phyloP scores from a whole-genome alignment of 2,797 vertebrate species.

The Acipenser oxyrinchus region DNA sequence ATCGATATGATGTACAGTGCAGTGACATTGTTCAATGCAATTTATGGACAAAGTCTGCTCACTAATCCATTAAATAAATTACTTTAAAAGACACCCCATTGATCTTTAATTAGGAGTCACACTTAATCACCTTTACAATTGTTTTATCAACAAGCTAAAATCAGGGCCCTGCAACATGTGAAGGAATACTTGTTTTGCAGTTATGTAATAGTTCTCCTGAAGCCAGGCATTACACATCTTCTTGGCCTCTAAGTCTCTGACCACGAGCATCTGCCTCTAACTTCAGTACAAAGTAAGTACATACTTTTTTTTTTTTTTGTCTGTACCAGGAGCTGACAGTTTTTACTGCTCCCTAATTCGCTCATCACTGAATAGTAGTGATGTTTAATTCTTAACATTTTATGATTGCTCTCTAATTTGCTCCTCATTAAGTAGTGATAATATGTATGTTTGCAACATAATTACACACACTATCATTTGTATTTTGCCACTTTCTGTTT shows the following conservation, averaged over 20 bases:
- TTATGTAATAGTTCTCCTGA: background rate
- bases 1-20: slow-evolving; percentile 42
- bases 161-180: background rate
- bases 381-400: too few species aligned
- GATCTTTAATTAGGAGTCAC: slow-evolving; percentile 52
- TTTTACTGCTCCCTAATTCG: too few species aligned
- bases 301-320: too few species aligned
- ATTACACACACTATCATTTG: too few species aligned
- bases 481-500: too few species aligned
- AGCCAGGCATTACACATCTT: background rate
- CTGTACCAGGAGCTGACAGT: too few species aligned
- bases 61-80: slow-evolving; percentile 57
- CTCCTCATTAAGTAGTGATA: too few species aligned
- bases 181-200: background rate
- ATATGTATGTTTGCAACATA: too few species aligned
- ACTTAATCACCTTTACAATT: slow-evolving; percentile 34
- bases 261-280: background rate
- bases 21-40: slow-evolving; percentile 40
- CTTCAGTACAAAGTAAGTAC: too few species aligned
- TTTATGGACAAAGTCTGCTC: slow-evolving; percentile 45
- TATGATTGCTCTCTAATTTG: too few species aligned
- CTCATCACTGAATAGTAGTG: too few species aligned
- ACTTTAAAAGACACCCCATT: slow-evolving; percentile 46
- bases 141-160: slow-evolving; percentile 7
- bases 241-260: background rate